Base-by-base conservation (phyloP, 2,888 invertebrate species). In the Drosophila parthenogenetica region DNA sequence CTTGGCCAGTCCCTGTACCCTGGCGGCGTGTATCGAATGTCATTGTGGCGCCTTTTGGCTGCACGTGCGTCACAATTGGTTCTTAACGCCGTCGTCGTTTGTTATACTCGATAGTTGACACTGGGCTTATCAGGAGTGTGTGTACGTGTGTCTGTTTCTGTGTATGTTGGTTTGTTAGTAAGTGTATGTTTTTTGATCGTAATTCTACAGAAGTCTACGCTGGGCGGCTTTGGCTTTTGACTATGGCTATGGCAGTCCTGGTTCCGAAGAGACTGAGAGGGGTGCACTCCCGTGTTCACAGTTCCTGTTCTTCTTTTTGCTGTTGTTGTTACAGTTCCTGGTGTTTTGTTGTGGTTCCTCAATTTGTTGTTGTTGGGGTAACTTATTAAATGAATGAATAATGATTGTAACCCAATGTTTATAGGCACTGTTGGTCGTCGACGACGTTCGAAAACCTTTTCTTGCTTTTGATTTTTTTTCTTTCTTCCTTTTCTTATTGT, bases 21-120 rank as follows among this genome's bases (percentile, higher is more conserved):
- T 83, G 83, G 66, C 91, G 90, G 74, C 92, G 91, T 63, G 91
- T 90, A 86, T 92, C 92, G 85, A 91, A 92, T 81, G 92, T 92
- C 92, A 92, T 92, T 77, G 71, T 84, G 73, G 71, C 69, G 69
- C 73, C 73, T 60, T 40, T 46, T 53, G 68, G 68, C 69, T 73
- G 60, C 74, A 69, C 69, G 70, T 62, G 68, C 73, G 53, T 58
- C 58, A 40, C 57, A 48, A 73, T 45, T 57, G 37, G 54, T 69
- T 73, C 35, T 11, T 13, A 70, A 58, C 78, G 77, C 70, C 81
- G 69, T 74, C 49, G 69, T 66, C 70, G 66, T 77, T 70, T 57
- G 42, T 66, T 65, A 14, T 65, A 25, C 8, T 8, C 29, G 29
- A 29, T 29, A 29, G 29, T 29, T 29, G 29, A 29, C 29, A 29